Conservation (phyloP, 92 coral and sea anemone species). For the Heteractis magnifica region DNA sequence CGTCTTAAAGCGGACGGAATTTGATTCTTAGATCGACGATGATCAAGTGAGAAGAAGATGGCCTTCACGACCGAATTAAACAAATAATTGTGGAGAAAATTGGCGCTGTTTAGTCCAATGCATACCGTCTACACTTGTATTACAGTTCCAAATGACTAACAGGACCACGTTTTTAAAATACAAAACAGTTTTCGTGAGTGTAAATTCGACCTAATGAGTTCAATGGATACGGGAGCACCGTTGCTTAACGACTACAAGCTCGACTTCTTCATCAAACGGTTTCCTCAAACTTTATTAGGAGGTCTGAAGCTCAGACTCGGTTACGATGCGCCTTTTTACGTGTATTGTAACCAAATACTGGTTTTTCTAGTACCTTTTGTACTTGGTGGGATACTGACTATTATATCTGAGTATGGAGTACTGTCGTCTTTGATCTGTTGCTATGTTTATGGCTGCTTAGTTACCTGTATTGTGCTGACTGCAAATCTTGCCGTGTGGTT, state of each 20-base stretch:
- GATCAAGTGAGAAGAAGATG: neutral
- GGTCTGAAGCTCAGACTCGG: conserved; percentile 86
- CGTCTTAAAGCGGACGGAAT: neutral
- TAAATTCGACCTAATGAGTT: conserved; percentile 52
- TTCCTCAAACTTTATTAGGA: conserved; percentile 86
- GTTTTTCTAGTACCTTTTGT: conserved; percentile 71
- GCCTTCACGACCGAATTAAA: conserved; percentile 10
- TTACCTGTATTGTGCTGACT: conserved; percentile 48
- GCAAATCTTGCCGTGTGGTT: conserved; percentile 64
- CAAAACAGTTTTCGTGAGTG: neutral
- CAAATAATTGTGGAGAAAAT: neutral
- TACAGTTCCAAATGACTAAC: neutral
- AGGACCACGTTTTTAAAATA: neutral
- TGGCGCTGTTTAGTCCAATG: neutral
- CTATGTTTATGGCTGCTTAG: conserved; percentile 71
- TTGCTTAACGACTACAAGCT: conserved; percentile 95
- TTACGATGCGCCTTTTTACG: conserved; percentile 79
- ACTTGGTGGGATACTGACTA: conserved; percentile 82
- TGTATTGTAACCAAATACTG: conserved; percentile 74
- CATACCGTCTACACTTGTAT: neutral
- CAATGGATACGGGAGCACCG: conserved; percentile 85
- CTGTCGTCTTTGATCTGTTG: conserved; percentile 57
- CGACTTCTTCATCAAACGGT: conserved; percentile 87
- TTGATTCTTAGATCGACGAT: neutral
- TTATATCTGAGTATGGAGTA: conserved; percentile 65